Evolutionary conservation across 2,113 vertebrate genomes (phyloP), one percentile per base, ranked within the genome.

Genomic region (Otocyon megalotis): DNA sequence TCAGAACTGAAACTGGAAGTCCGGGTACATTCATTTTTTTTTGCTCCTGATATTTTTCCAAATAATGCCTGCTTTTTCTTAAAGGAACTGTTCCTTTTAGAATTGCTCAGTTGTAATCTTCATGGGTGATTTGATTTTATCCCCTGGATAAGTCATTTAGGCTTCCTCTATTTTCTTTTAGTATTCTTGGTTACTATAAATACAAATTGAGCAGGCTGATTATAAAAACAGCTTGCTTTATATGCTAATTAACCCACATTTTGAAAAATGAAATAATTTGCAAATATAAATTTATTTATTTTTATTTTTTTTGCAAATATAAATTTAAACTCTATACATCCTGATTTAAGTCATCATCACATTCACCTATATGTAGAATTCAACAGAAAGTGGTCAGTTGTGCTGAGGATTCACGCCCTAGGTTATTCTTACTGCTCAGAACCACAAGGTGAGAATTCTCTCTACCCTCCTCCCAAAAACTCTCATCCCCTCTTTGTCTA

Each of bases 151-250:
- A 58, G 7, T 58, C 71, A 85, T 77, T 87, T 72, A 84, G 7
- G 5, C 53, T 79, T 72, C 8, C 5, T 93, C 87, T 82, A 37
- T 93, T 96, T 90, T 87, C 50, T 3, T 90, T 37, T 71, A 20
- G 24, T 90, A 43, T 12, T 82, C 17, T 32, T 72, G 30, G 53
- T 84, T 92, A 28, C 20, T 89, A 76, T 50, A 89, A 82, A 79
- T 35, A 88, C 76, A 89, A 81, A 69, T 11, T 76, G 53, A 86
- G 20, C 20, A 67, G 16, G 6, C 8, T 7, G 32, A 6, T 82
- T 94, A 50, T 37, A 79, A 95, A 96, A 83, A 35, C 37, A 56
- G 11, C 32, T 83, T 90, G 14, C 8, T 58, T 86, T 87, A 43
- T 79, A 79, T 37, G 54, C 77, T 87, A 87, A 72, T 72, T 88